Evolutionary conservation across 2,113 vertebrate genomes (phyloP).

Genomic region (Hippocampus mohnikei): DNA sequence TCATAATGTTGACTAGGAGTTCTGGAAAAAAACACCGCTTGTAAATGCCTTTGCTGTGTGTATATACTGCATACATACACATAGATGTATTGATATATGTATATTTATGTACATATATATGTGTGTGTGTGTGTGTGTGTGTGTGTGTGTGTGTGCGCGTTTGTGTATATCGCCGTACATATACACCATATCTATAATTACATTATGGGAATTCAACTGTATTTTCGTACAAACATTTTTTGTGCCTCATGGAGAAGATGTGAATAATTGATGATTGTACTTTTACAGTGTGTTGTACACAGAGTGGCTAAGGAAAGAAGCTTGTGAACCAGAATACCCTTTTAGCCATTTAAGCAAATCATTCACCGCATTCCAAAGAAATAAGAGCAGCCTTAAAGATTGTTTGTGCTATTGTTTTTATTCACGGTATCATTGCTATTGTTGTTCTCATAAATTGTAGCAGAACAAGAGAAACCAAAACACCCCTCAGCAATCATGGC

Average conservation of each 20-base stretch:
- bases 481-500: slow-evolving; percentile 74
- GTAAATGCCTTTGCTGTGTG: neutral
- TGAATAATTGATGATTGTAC: neutral
- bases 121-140: too few relatives aligned
- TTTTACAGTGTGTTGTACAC: neutral
- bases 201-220: too few relatives aligned
- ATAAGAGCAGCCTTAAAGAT: slow-evolving; percentile 43
- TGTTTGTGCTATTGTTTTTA: slow-evolving; percentile 82
- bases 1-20: slow-evolving; percentile 45
- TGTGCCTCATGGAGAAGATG: neutral
- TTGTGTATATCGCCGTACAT: too few relatives aligned
- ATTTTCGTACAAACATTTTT: too few relatives aligned
- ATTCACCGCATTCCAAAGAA: slow-evolving; percentile 25
- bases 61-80: neutral
- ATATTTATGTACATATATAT: too few relatives aligned
- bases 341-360: neutral
- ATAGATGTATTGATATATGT: too few relatives aligned
- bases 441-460: slow-evolving; percentile 71
- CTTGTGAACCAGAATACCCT: slow-evolving; percentile 1
- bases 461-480: slow-evolving; percentile 74
- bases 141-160: too few relatives aligned
- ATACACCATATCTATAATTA: too few relatives aligned
- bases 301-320: neutral
- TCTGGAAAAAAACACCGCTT: slow-evolving; percentile 28
- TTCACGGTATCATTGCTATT: slow-evolving; percentile 76